phyloP scores from a whole-genome alignment of 2,888 invertebrate species.

The Perdita meconis region DNA sequence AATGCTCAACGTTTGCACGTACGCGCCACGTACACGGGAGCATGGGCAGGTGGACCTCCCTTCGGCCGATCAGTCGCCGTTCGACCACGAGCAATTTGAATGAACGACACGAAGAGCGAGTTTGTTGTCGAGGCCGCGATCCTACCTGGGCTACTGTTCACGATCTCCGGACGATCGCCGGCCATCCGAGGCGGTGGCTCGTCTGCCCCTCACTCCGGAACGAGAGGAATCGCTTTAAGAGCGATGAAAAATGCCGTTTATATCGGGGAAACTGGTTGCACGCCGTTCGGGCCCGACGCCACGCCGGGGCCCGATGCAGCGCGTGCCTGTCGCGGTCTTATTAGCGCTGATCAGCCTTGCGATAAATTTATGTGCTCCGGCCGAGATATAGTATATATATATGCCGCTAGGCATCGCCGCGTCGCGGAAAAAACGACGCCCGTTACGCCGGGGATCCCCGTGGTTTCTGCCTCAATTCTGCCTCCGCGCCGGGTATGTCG shows the following conservation, averaged over 20 bases:
- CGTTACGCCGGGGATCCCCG: slow-evolving; percentile 57
- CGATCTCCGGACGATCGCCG: slow-evolving; percentile 1
- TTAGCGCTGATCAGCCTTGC: slow-evolving; percentile 69
- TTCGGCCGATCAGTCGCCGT: slow-evolving; percentile 10
- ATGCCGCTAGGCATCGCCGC: slow-evolving; percentile 43
- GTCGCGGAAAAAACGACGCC: slow-evolving; percentile 27
- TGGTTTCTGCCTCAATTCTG: slow-evolving; percentile 50
- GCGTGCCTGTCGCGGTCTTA: slow-evolving; percentile 66
- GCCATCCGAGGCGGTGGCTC: slow-evolving; percentile 35
- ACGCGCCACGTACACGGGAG: slow-evolving; percentile 15
- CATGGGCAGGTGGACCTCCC: background rate
- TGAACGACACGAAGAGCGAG: slow-evolving; percentile 63
- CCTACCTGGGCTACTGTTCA: slow-evolving; percentile 63
- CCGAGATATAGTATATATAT: slow-evolving; percentile 56
- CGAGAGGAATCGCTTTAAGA: slow-evolving; percentile 55
- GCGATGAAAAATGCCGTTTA: slow-evolving; percentile 64
- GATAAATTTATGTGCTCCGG: slow-evolving; percentile 70
- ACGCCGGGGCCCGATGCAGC: slow-evolving; percentile 58
- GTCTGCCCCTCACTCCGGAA: slow-evolving; percentile 36
- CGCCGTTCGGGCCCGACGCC: slow-evolving; percentile 31
- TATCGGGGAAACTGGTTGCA: slow-evolving; percentile 67
- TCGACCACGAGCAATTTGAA: slow-evolving; percentile 60
- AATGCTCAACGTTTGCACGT: slow-evolving; percentile 49
- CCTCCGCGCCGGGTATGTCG: slow-evolving; percentile 42
- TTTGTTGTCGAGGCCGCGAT: slow-evolving; percentile 58